Evolutionary conservation across 1,140 invertebrate genomes (phyloP), one percentile per base, ranked within the genome.

Genomic region (Psix sp.): DNA sequence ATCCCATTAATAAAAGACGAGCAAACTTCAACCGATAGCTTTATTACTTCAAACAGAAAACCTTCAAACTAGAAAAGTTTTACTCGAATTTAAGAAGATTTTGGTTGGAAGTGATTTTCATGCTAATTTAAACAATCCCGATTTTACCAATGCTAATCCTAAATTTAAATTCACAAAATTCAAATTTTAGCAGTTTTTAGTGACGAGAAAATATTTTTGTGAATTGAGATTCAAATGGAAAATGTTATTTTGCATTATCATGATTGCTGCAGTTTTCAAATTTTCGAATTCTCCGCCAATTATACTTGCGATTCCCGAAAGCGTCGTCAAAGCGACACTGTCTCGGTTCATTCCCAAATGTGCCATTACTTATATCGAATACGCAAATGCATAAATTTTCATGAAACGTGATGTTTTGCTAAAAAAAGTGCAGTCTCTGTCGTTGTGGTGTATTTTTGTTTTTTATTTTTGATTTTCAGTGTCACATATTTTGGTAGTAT

Each of bases 31-130:
- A 60, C 48, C 33, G 60, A 10, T 17, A 60, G 66, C 68, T 75
- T 70, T 60, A 75, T 75, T 70, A 75, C 65, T 75, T 63, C 59
- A 57, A 57, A 49, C 73, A 48, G 48, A 62, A 56, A 75, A 52
- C 42, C 59, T 59, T 75, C 52, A 75, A 75, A 70, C 54, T 75
- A 62, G 36, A 63, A 75, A 75, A 75, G 59, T 75, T 75, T 70
- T 42, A 48, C 39, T 60, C 59, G 52, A 70, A 75, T 66, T 75
- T 60, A 39, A 66, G 38, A 2, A 60, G 65, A 70, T 75, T 70
- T 52, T 40, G 54, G 36, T 17, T 18, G n/a, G 45, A 42, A 65
- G 59, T 48, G 38, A 63, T 56, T 33, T 45, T 45, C n/a, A 68
- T 65, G 59, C 36, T 52, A 65, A 74, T 74, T 40, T 35, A 1